These are phyloP conservation scores for Myotis davidii DNA, from an alignment of 2,113 vertebrate genomes.

Conservation along the genomic window DNA sequence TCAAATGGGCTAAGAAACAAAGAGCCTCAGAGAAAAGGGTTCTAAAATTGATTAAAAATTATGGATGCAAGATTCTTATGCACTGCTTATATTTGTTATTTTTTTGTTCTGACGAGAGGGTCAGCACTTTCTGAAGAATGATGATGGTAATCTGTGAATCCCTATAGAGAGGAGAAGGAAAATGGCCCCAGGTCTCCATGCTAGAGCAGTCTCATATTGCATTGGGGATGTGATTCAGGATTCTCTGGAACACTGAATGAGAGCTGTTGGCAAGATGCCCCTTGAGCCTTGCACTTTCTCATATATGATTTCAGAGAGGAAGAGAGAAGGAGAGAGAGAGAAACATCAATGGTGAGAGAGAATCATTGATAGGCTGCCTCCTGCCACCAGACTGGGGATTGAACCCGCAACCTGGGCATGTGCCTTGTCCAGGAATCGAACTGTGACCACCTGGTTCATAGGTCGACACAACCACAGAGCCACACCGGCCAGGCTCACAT, in stretches of 20 bases:
- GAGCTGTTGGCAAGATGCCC: background rate
- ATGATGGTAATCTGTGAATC: background rate
- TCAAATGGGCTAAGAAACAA: background rate
- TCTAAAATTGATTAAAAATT: background rate
- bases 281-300: no score
- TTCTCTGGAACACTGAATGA: background rate
- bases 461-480: no score
- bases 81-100: background rate
- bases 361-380: no score
- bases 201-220: background rate
- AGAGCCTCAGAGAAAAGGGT: background rate
- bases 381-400: no score
- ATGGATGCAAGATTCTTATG: background rate
- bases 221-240: background rate
- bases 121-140: background rate
- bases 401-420: no score
- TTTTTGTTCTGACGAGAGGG: background rate
- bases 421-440: no score
- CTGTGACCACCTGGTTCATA: no score
- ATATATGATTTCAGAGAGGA: no score
- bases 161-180: background rate
- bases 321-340: no score
- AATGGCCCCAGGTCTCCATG: background rate
- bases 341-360: no score
- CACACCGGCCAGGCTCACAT: no score